A percentile compares a stretch with the other conserved stretches of the same genome.
Conservation (phyloP, 2,797 vertebrate genomes). For the Crocidura indochinensis region DNA sequence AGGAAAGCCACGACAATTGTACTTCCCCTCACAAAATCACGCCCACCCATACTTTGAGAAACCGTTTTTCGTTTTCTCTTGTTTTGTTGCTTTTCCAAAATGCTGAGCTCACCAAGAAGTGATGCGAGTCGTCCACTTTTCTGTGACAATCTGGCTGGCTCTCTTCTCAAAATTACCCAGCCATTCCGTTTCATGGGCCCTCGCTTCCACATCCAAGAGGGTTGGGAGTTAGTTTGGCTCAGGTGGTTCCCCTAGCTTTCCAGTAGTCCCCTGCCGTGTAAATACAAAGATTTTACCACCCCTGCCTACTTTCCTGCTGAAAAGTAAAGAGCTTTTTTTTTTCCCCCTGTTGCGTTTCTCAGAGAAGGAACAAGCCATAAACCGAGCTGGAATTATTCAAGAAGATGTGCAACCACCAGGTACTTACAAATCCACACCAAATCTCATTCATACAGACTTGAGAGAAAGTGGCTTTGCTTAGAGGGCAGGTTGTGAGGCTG, state of each 20-base stretch:
- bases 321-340: not conserved
- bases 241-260: constrained; percentile 36
- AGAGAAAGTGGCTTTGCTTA: not conserved
- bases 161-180: constrained; percentile 40
- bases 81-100: constrained; percentile 79
- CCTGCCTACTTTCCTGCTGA: not conserved
- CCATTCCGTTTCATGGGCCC: constrained; percentile 9
- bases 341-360: constrained; percentile 82
- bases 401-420: constrained; percentile 91
- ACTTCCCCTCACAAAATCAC: constrained; percentile 45
- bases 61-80: constrained; percentile 72
- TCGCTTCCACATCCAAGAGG: constrained; percentile 10
- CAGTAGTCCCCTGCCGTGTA: not conserved
- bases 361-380: constrained; percentile 91
- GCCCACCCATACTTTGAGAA: constrained; percentile 76
- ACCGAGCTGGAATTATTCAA: constrained; percentile 90
- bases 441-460: not conserved
- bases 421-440: constrained; percentile 56
- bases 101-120: constrained; percentile 76
- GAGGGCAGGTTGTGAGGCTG: not conserved
- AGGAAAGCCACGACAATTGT: not conserved
- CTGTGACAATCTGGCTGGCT: constrained; percentile 45
- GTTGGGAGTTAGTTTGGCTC: not conserved
- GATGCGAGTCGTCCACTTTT: constrained; percentile 61
- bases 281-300: constrained; percentile 8